Base-by-base conservation (phyloP, 2,888 invertebrate species). In the Drosophila mulleri region DNA sequence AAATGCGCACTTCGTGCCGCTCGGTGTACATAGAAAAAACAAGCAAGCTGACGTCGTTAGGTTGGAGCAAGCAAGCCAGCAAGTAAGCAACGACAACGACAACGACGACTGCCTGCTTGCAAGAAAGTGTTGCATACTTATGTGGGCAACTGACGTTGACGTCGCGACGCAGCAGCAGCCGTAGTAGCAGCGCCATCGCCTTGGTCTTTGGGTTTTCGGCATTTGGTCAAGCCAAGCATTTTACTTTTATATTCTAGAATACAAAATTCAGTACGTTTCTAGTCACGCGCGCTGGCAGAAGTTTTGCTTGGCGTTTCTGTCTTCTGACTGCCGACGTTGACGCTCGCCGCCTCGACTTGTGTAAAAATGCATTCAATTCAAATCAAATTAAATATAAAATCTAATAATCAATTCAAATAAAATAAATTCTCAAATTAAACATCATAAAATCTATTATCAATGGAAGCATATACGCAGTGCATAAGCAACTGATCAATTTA, bases 231-330 rank as follows among this genome's bases (percentile, higher is more conserved):
- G 70, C 78, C 82, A 83, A 87, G 79, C 84, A 82, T 76, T 85
- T 85, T 77, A 88, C 84, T 89, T 85, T 82, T 77, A 78, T 77
- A 76, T 79, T 74, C 78, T 76, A 77, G 76, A 83, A 83, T 83
- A 80, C 88, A 80, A 89, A 83, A 86, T 91, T 90, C 89, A 90
- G 90, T 90, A 82, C 90, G 90, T 90, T 90, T 82, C 83, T 82
- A 90, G 91, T 91, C 91, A 85, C 91, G 78, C 91, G 87, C 88
- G 91, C 86, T 90, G 91, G 82, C 85, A 87, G 90, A 84, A 85
- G 89, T 89, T 84, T 88, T 88, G 76, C 89, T 90, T 88, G 81
- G 88, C 88, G 70, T 84, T 72, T 84, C 75, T 88, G 88, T 85
- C 84, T 83, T 78, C 81, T 70, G 63, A 72, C 67, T 61, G 72